Evolutionary conservation across 2,797 vertebrate species (phyloP).

Genomic region (Pangasius macronema): DNA sequence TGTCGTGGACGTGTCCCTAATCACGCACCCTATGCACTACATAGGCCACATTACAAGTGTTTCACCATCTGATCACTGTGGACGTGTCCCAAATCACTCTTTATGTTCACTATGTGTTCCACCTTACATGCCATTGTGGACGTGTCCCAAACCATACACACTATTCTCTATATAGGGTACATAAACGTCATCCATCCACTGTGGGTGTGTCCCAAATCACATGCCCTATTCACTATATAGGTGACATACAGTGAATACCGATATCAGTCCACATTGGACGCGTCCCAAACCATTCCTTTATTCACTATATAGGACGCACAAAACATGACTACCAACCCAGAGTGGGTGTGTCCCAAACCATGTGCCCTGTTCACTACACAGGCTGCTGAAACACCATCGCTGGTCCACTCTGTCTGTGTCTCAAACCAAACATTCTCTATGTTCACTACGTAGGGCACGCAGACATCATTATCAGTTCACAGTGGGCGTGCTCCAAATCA

Average conservation of each 20-base stretch:
- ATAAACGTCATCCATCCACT: no score
- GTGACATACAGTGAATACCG: not conserved
- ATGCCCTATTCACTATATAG: not conserved
- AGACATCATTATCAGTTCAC: not conserved
- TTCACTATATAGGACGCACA: not conserved
- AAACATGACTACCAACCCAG: not conserved
- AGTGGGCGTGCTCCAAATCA: not conserved
- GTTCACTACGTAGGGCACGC: not conserved
- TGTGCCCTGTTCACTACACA: not conserved
- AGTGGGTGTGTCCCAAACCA: not conserved
- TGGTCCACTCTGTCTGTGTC: not conserved
- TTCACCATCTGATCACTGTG: no score
- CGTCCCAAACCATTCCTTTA: no score
- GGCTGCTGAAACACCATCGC: not conserved
- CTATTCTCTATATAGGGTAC: no score
- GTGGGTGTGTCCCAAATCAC: not conserved
- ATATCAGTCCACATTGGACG: no score
- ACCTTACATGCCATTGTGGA: no score
- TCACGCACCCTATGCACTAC: no score
- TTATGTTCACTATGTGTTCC: no score
- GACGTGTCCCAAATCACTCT: no score
- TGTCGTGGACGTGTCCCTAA: no score
- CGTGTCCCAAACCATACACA: no score
- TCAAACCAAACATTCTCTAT: not conserved
- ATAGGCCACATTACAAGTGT: no score